Base-by-base conservation (phyloP, 92 coral and sea anemone species). In the Zoanthus solanderi region DNA sequence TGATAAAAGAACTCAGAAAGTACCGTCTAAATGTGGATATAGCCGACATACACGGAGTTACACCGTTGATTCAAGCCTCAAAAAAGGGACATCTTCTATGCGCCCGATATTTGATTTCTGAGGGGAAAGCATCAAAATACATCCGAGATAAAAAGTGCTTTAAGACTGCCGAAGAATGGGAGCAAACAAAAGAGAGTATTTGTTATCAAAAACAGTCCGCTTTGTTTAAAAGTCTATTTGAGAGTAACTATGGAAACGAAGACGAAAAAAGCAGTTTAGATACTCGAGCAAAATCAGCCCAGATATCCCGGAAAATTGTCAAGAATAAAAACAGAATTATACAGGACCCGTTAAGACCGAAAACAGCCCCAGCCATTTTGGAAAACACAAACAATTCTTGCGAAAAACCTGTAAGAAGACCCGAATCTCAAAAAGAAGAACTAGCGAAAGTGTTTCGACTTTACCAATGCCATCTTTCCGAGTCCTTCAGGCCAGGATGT, bases 131-230 rank as follows among this genome's bases (percentile, higher is more conserved):
- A 0, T 90, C 89, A n/a, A 50, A 60, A 63, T 71, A 85, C 30
- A 92, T 87, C 12, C 79, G 97, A 32, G 97, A 94, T 48, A 56
- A 78, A 65, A 77, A 45, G 3, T 12, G 73, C 6, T 87, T 90
- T 86, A 94, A 87, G 57, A 94, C 94, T 0, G 97, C 97, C 0
- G 42, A 42, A 18, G 97, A 94, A 29, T 94, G 95, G 97, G 94
- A 91, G 75, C 84, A 90, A 50, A 85, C 63, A 15, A 81, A 79
- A 56, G 88, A 88, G 68, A 87, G 85, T 30, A 66, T 81, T 28
- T 45, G 18, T 7, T 66, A 50, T 42, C 83, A 76, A 17, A 75
- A 71, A 78, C 65, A 44, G 75, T 81, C 53, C 15, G 63, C 28
- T 68, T 66, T 81, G 85, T 81, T 81, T 66, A 47, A 65, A 66